Percentiles rank a stretch among this genome's conserved stretches.
Conservation (phyloP, 2,113 vertebrate genomes). For the Psittacula cyanocephala region DNA sequence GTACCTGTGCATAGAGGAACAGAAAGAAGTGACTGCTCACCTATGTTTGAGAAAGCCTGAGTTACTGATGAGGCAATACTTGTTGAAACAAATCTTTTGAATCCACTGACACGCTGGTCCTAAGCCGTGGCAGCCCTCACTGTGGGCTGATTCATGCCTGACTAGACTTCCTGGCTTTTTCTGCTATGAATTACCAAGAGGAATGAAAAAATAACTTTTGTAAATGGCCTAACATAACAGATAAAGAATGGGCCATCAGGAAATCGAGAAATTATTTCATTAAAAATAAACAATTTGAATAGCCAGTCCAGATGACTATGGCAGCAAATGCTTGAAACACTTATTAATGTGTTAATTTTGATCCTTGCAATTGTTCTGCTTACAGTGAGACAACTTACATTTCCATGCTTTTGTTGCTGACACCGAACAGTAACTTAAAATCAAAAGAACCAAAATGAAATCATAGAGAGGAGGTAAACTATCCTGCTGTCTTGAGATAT, state of each 20-base stretch:
- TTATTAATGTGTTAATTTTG: background rate
- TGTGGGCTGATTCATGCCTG: background rate
- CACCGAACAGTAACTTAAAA: background rate
- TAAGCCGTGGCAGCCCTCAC: background rate
- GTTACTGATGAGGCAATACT: background rate
- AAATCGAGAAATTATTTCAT: background rate
- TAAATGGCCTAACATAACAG: background rate
- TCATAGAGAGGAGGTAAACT: background rate
- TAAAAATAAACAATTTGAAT: background rate
- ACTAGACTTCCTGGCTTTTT: background rate
- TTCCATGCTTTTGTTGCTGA: background rate
- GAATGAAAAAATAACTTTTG: background rate
- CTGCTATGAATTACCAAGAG: background rate
- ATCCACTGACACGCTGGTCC: background rate
- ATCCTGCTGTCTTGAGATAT: background rate
- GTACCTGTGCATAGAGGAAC: background rate
- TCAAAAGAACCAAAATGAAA: background rate
- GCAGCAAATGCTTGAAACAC: background rate
- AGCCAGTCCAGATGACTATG: background rate
- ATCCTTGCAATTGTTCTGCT: background rate
- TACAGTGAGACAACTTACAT: background rate
- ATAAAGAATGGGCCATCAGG: background rate
- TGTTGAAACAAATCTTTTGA: background rate
- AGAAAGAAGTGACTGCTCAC: background rate
- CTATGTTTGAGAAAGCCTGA: background rate